Percentiles rank a stretch among this genome's conserved stretches.
These are phyloP conservation scores for Gobio occitaniae DNA, from an alignment of 2,797 vertebrate species.

Conservation along the genomic window DNA sequence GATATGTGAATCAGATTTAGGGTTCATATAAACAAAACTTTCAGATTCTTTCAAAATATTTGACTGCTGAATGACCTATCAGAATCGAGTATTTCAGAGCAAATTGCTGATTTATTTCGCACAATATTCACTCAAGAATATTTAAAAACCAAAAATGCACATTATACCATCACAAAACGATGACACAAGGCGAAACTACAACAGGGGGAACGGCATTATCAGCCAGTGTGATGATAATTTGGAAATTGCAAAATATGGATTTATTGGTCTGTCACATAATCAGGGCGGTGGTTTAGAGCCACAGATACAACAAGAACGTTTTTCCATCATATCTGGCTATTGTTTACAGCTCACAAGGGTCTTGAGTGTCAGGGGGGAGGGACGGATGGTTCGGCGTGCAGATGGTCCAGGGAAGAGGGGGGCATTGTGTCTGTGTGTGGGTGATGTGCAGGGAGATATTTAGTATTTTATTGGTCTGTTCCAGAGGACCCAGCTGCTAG, in stretches of 20 bases:
- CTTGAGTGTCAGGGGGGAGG: constrained; percentile 37
- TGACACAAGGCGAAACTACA: neutral
- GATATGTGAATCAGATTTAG: neutral
- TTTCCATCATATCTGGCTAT: constrained; percentile 36
- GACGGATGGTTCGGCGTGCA: constrained; percentile 51
- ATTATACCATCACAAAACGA: neutral
- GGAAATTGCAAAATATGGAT: neutral
- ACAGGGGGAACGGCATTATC: neutral
- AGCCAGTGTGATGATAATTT: neutral
- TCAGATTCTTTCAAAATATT: neutral
- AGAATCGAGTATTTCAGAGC: neutral
- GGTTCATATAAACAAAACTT: neutral
- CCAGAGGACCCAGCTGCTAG: constrained; percentile 60
- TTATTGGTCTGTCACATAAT: neutral
- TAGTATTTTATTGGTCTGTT: constrained; percentile 62
- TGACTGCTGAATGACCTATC: neutral
- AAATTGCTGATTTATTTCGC: neutral
- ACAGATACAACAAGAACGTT: neutral
- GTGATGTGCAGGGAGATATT: constrained; percentile 53
- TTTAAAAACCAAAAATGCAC: neutral
- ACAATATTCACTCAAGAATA: neutral
- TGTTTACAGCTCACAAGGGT: constrained; percentile 45
- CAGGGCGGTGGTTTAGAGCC: neutral
- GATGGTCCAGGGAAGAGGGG: constrained; percentile 56
- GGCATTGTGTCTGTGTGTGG: constrained; percentile 44